phyloP scores from a whole-genome alignment of 2,888 invertebrate species.

The Brenthis hecate region DNA sequence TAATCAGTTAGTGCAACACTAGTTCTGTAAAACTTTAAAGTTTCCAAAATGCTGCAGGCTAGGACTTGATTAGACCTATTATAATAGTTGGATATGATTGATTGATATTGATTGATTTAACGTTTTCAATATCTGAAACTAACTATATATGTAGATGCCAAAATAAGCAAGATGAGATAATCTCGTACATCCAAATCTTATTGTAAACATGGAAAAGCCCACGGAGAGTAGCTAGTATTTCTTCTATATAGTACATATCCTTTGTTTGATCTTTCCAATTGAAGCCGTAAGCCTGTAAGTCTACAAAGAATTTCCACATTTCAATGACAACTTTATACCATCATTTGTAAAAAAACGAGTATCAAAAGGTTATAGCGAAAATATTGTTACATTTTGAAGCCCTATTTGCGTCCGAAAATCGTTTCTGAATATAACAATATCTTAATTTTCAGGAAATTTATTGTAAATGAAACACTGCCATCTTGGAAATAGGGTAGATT shows the following conservation, averaged over 20 bases:
- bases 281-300: conserved; percentile 23
- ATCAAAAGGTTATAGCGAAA: conserved; percentile 33
- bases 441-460: conserved; percentile 2
- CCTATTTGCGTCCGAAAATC: conserved; percentile 27
- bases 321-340: conserved; percentile 28
- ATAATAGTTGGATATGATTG: no score
- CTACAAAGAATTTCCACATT: conserved; percentile 20
- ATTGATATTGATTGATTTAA: no score
- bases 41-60: no score
- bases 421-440: conserved; percentile 22
- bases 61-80: no score
- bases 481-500: neutral
- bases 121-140: no score
- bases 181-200: no score
- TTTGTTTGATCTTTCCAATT: conserved; percentile 28
- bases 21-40: no score
- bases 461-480: neutral
- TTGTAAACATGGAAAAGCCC: no score
- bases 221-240: neutral
- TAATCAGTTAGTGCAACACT: no score
- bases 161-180: no score
- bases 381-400: conserved; percentile 37
- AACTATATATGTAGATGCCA: no score
- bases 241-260: conserved; percentile 3
- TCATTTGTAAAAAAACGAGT: conserved; percentile 30